Percentiles rank a stretch among this genome's conserved stretches.
Evolutionary conservation across 2,888 invertebrate genomes (phyloP).

Genomic region (Synergus laeviventris): DNA sequence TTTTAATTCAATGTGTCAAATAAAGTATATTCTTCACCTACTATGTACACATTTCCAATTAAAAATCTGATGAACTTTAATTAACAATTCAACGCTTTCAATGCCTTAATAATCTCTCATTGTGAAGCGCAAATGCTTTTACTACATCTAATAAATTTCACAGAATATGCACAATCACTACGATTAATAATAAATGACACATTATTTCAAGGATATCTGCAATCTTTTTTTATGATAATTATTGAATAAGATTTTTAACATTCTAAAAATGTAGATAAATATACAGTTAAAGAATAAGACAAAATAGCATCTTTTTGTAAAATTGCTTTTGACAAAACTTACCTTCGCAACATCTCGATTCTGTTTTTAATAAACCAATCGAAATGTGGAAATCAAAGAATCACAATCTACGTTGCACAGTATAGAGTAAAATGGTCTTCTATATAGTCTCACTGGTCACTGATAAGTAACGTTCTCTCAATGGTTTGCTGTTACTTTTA

Average conservation of each 20-base stretch:
- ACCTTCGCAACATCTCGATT: slow-evolving; percentile 35
- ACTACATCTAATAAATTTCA: not conserved
- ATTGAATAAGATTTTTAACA: not conserved
- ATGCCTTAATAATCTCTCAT: not conserved
- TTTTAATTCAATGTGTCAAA: too few relatives aligned
- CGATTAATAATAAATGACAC: not conserved
- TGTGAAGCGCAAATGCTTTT: not conserved
- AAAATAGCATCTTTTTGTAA: not conserved
- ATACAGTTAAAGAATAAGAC: not conserved
- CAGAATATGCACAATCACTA: not conserved
- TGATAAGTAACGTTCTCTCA: slow-evolving; percentile 17
- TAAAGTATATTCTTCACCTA: too few relatives aligned
- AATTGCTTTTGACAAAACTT: not conserved
- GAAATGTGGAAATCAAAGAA: not conserved
- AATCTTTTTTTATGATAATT: not conserved
- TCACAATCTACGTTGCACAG: slow-evolving; percentile 18
- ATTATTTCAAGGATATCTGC: not conserved
- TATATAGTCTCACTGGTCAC: not conserved
- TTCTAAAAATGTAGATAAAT: not conserved
- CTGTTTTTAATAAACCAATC: slow-evolving; percentile 20
- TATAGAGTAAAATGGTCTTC: not conserved
- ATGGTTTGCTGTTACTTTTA: slow-evolving; percentile 29
- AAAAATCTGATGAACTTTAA: not conserved
- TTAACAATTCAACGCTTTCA: not conserved
- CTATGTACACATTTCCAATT: not conserved